These are phyloP conservation scores for Nineta flava DNA, from an alignment of 2,888 invertebrate species.

Conservation along the genomic window DNA sequence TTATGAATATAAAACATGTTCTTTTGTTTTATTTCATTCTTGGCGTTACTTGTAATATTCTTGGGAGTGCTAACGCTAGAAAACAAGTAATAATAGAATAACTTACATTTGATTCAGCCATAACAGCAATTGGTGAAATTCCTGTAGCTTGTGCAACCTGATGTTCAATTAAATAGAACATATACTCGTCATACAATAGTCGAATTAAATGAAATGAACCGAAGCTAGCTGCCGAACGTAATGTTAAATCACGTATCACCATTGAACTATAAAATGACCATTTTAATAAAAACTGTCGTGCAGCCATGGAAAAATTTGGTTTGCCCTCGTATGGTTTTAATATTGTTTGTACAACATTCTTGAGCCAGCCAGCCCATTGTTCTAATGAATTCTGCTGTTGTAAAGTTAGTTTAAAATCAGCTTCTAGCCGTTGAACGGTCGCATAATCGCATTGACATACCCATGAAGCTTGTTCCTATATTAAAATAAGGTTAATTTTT, in stretches of 20 bases:
- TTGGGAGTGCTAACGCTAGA: neutral
- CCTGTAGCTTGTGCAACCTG: slow-evolving; percentile 83
- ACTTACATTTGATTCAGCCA: slow-evolving; percentile 50
- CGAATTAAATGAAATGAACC: slow-evolving; percentile 97
- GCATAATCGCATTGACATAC: slow-evolving; percentile 89
- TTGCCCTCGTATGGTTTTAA: slow-evolving; percentile 78
- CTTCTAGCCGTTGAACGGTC: slow-evolving; percentile 66
- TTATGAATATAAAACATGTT: neutral
- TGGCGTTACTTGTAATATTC: too few relatives aligned
- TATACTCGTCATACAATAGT: slow-evolving; percentile 95
- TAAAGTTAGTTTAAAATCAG: slow-evolving; percentile 82
- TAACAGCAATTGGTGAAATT: slow-evolving; percentile 89
- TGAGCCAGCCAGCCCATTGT: slow-evolving; percentile 97
- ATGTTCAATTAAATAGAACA: slow-evolving; percentile 96
- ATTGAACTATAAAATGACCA: slow-evolving; percentile 99
- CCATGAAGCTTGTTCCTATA: slow-evolving; percentile 73
- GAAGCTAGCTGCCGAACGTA: slow-evolving; percentile 93
- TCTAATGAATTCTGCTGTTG: slow-evolving; percentile 88
- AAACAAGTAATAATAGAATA: neutral
- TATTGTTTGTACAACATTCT: slow-evolving; percentile 79
- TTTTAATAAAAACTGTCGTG: slow-evolving; percentile 85
- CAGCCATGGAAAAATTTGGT: slow-evolving; percentile 67
- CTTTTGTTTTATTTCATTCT: neutral
- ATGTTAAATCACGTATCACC: slow-evolving; percentile 92
- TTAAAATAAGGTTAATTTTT: too few relatives aligned